Base-by-base conservation (phyloP, 2,113 vertebrate species). In the Octodon degus region DNA sequence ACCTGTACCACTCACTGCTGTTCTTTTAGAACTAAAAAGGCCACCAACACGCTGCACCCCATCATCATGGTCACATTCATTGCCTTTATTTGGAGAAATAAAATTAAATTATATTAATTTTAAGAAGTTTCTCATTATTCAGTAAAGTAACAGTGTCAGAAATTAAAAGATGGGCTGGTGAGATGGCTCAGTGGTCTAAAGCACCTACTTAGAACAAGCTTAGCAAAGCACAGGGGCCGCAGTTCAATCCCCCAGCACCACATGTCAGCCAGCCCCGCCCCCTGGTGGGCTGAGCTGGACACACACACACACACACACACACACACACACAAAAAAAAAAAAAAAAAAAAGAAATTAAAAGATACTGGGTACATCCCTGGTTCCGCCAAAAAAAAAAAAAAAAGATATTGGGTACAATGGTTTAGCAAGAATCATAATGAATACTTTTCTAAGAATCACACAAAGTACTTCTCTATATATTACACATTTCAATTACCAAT, bases 1-100 rank as follows among this genome's bases (percentile, higher is more conserved):
- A 98, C 98, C 98, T 97, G 90, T 1, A 86, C 53, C 60, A 91
- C 91, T 53, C 12, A 90, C 34, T 0, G 43, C 0, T 96, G 93
- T 87, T 96, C 96, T 97, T 93, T 65, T 81, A 95, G 91, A 96
- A 76, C 43, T 94, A 94, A 55, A 89, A 85, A 90, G 34, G 88
- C 40, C 4, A 50, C 74, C 58, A 76, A 63, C 27, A 3, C 63
- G 88, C 81, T 88, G 80, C 10, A 40, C 63, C 20, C 80, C 3
- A 4, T 76, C 93, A 72, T 94, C 96, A 24, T 90, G 97, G 37
- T 96, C 92, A 90, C 20, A 76, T 86, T 82, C 94, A 55, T 13
- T 40, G 97, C 47, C 98, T 98, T 90, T 30, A 96, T 96, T 82
- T 81, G 30, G 22, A 90, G 30, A 96, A 85, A 77, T 91, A 86